These are phyloP conservation scores for Cynocephalus volans DNA, from an alignment of 2,113 vertebrate species.

Conservation along the genomic window DNA sequence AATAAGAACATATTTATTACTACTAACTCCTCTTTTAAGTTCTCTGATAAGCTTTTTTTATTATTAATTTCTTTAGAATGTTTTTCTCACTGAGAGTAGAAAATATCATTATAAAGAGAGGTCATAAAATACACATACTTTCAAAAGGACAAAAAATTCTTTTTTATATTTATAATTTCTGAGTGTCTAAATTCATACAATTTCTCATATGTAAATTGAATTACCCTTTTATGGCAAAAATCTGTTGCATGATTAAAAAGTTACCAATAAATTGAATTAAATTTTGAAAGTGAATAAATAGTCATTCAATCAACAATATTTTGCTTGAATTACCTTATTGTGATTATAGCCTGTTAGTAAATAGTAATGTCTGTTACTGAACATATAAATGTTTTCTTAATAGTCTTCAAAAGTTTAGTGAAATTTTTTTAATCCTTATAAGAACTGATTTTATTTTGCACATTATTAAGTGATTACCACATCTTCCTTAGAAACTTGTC, in stretches of 20 bases:
- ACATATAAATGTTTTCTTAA: neutral
- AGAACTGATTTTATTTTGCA: constrained; percentile 16
- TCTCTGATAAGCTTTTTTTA: neutral
- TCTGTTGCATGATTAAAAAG: constrained; percentile 41
- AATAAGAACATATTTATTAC: neutral
- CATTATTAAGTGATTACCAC: neutral
- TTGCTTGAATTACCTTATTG: neutral
- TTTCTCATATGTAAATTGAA: neutral
- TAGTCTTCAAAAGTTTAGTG: neutral
- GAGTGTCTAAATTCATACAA: neutral
- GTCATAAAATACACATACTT: neutral
- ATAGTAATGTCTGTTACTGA: neutral
- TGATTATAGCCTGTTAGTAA: neutral
- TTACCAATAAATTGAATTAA: constrained; percentile 49
- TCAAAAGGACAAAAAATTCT: neutral
- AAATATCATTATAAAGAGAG: neutral
- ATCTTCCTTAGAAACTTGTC: neutral
- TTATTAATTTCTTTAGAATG: neutral
- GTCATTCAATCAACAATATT: constrained; percentile 9
- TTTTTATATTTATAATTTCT: neutral
- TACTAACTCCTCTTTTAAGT: neutral
- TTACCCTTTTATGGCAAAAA: constrained; percentile 14
- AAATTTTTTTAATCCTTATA: constrained; percentile 18
- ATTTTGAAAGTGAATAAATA: constrained; percentile 47
- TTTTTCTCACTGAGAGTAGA: neutral